Evolutionary conservation across 2,797 vertebrate genomes (phyloP).

Genomic region (Phalanger gymnotis): DNA sequence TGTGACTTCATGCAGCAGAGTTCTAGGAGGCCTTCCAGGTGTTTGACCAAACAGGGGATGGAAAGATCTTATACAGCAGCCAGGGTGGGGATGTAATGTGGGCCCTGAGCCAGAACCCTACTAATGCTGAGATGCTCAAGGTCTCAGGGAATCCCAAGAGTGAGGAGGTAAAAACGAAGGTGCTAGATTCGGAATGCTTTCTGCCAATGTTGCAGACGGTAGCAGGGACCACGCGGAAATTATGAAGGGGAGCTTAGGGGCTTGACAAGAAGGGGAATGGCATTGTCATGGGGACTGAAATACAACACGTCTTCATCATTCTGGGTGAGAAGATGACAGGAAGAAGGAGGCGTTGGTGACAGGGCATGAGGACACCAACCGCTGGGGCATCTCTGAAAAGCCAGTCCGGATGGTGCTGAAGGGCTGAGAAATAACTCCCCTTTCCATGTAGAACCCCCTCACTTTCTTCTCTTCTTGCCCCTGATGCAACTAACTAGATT

Average conservation of each 20-base stretch:
- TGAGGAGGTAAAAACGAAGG: constrained; percentile 94
- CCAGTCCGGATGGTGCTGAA: constrained; percentile 80
- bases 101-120: constrained; percentile 87
- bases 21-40: constrained; percentile 95
- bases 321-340: constrained; percentile 96
- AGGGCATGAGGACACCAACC: constrained; percentile 93
- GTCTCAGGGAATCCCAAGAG: constrained; percentile 94
- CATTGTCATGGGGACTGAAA: constrained; percentile 94
- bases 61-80: constrained; percentile 86
- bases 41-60: constrained; percentile 91
- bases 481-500: neutral
- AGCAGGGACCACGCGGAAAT: constrained; percentile 94
- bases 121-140: constrained; percentile 95
- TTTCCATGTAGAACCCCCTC: neutral
- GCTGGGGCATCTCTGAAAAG: constrained; percentile 94
- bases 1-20: constrained; percentile 81
- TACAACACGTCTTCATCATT: constrained; percentile 93
- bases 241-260: constrained; percentile 93
- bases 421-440: constrained; percentile 80
- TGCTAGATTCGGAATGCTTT: constrained; percentile 91
- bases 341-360: constrained; percentile 90
- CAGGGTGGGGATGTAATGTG: constrained; percentile 95
- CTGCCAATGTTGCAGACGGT: constrained; percentile 94
- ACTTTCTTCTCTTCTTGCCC: constrained; percentile 47
- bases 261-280: constrained; percentile 96